phyloP scores from a whole-genome alignment of 2,797 vertebrate species.

The Tenualosa ilisha region DNA sequence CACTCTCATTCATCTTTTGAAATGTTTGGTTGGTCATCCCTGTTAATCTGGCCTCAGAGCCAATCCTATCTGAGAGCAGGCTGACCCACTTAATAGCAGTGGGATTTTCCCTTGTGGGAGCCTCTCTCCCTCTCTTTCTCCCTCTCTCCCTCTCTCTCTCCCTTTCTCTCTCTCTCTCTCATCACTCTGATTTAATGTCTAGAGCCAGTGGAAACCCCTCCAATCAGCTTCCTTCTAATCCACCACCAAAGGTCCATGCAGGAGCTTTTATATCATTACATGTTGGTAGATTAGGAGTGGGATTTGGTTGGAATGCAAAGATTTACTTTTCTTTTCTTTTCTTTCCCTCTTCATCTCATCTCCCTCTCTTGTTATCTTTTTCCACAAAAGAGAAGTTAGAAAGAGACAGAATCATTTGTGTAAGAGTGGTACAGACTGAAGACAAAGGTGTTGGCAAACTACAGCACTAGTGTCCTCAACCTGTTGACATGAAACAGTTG shows the following conservation, averaged over 20 bases:
- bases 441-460: background rate
- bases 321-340: background rate
- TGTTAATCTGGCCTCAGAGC: slow-evolving; percentile 45
- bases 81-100: slow-evolving; percentile 49
- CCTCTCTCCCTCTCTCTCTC: too few relatives aligned
- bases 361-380: background rate
- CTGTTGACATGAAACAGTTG: background rate
- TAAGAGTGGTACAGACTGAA: background rate
- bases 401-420: background rate
- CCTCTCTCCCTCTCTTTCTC: background rate
- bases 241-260: background rate
- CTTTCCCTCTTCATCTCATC: background rate
- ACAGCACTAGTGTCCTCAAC: background rate
- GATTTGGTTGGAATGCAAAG: background rate
- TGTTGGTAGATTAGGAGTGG: slow-evolving; percentile 11
- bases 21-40: slow-evolving; percentile 19
- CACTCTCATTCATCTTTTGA: background rate
- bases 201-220: slow-evolving; percentile 42
- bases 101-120: slow-evolving; percentile 34
- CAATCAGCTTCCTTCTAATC: slow-evolving; percentile 1
- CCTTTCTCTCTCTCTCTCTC: background rate
- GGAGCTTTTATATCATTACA: slow-evolving; percentile 3
- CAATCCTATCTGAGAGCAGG: slow-evolving; percentile 41
- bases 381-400: background rate
- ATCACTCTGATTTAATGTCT: slow-evolving; percentile 34